Evolutionary conservation across 2,113 vertebrate species (phyloP).

Genomic region (Dermatemys mawii): DNA sequence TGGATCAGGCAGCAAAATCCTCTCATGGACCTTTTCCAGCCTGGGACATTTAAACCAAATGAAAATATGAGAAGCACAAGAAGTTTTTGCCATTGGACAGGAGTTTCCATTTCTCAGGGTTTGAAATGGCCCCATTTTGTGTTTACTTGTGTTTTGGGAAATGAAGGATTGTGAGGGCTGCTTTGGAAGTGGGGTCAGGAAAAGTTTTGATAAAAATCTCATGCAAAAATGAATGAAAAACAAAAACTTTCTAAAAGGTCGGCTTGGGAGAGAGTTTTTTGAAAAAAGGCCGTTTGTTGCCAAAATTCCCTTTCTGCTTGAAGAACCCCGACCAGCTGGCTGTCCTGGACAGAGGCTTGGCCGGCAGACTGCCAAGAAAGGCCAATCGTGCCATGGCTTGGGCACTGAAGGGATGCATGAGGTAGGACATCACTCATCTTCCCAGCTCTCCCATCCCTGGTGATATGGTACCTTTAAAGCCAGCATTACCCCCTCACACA

Average conservation of each 20-base stretch:
- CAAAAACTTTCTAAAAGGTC: no score
- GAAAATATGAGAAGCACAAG: not conserved
- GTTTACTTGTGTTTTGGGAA: not conserved
- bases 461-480: conserved; percentile 80
- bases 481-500: conserved; percentile 84
- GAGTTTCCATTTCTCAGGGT: not conserved
- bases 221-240: no score
- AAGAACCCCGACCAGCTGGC: no score
- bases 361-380: not conserved
- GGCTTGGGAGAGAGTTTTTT: no score
- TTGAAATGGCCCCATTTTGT: accelerated
- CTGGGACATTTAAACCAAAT: not conserved
- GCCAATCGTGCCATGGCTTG: not conserved
- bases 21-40: not conserved
- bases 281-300: no score
- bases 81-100: not conserved
- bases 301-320: no score
- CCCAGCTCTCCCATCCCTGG: not conserved
- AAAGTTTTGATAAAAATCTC: no score
- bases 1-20: no score
- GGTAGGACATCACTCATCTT: not conserved
- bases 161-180: not conserved
- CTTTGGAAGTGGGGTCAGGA: not conserved
- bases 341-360: not conserved
- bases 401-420: not conserved